Evolutionary conservation across 1,140 invertebrate genomes (phyloP), one percentile per base, ranked within the genome.

Genomic region (Drosophila pectinifera): DNA sequence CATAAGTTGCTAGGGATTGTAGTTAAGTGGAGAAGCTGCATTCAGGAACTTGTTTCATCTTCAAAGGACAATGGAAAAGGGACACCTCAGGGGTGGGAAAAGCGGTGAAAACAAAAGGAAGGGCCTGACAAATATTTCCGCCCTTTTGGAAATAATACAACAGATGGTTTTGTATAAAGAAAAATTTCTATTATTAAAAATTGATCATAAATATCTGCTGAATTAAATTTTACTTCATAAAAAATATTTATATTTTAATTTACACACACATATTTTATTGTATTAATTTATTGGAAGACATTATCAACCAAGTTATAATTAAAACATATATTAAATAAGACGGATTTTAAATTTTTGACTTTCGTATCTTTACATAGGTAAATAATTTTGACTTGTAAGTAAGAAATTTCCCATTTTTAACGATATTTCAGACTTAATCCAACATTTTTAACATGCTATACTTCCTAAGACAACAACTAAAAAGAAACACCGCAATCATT

Each of bases 51-150:
- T 70, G 65, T 72, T 72, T 72, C 36, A 42, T 57, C 34, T 70
- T 70, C 26, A 45, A 73, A 31, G 64, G 57, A 73, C 49, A 80
- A 45, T 48, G 31, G 72, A 56, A 55, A 68, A 45, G 26, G 31
- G n/a, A n/a, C 14, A 59, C 24, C 42, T 38, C 51, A 70, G 48
- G 74, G 73, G 64, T 69, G 63, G 74, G 28, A 69, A 76, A 68
- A 14, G 22, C 34, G 24, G 28, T 26, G 39, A 56, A 61, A 78
- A 46, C 58, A 48, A 65, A 61, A 51, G 49, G 11, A 48, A 57
- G 49, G 22, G 39, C n/a, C 20, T 51, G 41, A 16, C 53, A 70
- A 53, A 41, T 36, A 73, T 41, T 62, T 53, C 55, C 26, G 56
- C 53, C 43, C 38, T 41, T 43, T 34, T 57, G 42, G 6, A 48